Evolutionary conservation across 2,113 vertebrate species (phyloP), one percentile per base, ranked within the genome.

Genomic region (Thunnus maccoyii): DNA sequence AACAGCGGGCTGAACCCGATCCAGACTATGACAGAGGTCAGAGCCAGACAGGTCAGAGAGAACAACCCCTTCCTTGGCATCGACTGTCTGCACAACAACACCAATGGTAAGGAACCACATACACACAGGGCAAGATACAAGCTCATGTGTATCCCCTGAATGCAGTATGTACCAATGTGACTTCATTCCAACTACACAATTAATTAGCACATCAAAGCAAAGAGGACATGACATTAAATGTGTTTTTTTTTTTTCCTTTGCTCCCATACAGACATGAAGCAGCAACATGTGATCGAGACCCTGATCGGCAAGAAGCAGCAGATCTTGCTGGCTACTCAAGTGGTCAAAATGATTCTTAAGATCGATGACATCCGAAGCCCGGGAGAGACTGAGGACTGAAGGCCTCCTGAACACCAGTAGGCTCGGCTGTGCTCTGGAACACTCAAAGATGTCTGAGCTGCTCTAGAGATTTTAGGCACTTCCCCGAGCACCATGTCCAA

Each of bases 331-430:
- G 98, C 98, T 0, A 98, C 97, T 20, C 98, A 99, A 56, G 97
- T 99, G 22, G 98, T 99, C 68, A 97, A 97, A 92, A 99, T 99
- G 98, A 99, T 99, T 89, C 90, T 99, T 75, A 99, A 99, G 94
- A 99, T 99, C 0, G 98, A 99, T 52, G 98, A 99, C 84, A 97
- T 99, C 92, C 95, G 98, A 81, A 96, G 94, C 89, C 97, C 96
- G 0, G 98, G 98, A 61, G 97, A 99, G 85, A 94, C 91, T 16
- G 97, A 99, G 86, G 98, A 99, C 63, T 99, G 62, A 79, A 95
- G 56, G 25, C 67, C n/a, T 13, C 51, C 22, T 44, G 52, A 65
- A 55, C 63, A 46, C 55, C 18, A 14, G 15, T 51, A 70, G 13
- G 76, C 72, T 85, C 44, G 1, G 78, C 54, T 10, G 62, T 11